A percentile compares a stretch with the other conserved stretches of the same genome.
Conservation (phyloP, 2,113 vertebrate species). For the rat (Rattus norvegicus) region DNA sequence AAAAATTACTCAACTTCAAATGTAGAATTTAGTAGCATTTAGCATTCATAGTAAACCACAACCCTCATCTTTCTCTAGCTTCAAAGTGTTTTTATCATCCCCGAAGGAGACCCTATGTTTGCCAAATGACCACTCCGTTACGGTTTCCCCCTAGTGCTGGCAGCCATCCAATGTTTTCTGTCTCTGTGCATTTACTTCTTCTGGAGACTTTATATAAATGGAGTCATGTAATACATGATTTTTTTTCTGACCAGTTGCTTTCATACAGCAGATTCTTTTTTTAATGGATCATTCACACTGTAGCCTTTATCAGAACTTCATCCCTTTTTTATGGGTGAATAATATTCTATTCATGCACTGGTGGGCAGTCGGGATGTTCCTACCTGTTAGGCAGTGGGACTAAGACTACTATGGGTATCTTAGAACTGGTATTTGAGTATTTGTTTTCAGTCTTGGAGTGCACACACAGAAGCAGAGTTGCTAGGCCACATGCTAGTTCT, state of each 20-base stretch:
- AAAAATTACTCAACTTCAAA: constrained; percentile 16
- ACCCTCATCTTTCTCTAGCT: background rate
- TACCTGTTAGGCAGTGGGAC: background rate
- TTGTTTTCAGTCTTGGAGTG: background rate
- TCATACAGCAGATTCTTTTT: background rate
- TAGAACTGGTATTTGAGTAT: background rate
- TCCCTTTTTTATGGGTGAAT: background rate
- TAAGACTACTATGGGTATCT: background rate
- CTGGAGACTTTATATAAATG: background rate
- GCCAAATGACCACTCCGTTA: background rate
- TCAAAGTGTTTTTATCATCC: background rate
- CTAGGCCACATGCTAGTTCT: background rate
- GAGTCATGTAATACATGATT: background rate
- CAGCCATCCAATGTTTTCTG: background rate
- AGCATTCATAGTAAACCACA: background rate
- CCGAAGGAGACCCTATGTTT: background rate
- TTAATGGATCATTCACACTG: background rate
- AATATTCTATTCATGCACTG: background rate
- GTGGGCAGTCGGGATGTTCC: background rate
- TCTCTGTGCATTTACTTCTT: background rate
- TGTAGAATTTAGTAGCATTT: background rate
- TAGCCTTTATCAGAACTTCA: background rate
- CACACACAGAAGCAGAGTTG: background rate
- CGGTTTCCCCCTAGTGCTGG: background rate
- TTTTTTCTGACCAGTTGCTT: background rate